These are phyloP conservation scores for Bicyclus anynana DNA, from an alignment of 1,140 invertebrate species.

Conservation along the genomic window DNA sequence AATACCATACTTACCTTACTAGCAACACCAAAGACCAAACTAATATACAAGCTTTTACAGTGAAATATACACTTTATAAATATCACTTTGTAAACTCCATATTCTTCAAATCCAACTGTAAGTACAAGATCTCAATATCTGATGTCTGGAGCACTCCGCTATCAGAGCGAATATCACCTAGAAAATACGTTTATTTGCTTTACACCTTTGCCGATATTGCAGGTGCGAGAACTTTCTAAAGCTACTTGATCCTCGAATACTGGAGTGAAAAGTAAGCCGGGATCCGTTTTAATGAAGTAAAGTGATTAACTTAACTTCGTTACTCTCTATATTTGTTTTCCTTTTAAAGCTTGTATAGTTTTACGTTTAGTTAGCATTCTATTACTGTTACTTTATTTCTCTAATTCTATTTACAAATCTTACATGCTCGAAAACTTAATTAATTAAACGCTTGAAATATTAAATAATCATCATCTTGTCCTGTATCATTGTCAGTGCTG, in stretches of 20 bases:
- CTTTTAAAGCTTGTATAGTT: constrained; percentile 47
- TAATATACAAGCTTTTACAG: no score
- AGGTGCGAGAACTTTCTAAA: constrained; percentile 12
- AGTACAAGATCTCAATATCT: constrained; percentile 5
- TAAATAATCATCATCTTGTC: no score
- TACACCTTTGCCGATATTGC: constrained; percentile 22
- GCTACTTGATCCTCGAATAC: constrained; percentile 6
- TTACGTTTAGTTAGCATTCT: constrained; percentile 2
- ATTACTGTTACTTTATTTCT: not conserved
- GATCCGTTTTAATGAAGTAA: not conserved
- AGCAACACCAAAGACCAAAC: no score
- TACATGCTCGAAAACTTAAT: no score
- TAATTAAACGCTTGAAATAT: no score
- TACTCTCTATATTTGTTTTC: not conserved
- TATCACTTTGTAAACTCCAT: constrained; percentile 1
- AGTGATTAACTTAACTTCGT: not conserved
- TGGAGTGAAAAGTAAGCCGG: not conserved
- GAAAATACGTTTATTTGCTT: constrained; percentile 24
- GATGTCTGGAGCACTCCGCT: constrained; percentile 4
- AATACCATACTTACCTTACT: no score
- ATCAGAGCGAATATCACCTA: constrained; percentile 12
- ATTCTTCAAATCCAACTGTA: constrained; percentile 14
- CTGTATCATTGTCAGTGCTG: no score
- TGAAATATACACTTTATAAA: not conserved
- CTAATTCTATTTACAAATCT: no score